A percentile compares a stretch with the other conserved stretches of the same genome.
These are phyloP conservation scores for Eupithecia exiguata DNA, from an alignment of 2,888 invertebrate genomes.

Conservation along the genomic window DNA sequence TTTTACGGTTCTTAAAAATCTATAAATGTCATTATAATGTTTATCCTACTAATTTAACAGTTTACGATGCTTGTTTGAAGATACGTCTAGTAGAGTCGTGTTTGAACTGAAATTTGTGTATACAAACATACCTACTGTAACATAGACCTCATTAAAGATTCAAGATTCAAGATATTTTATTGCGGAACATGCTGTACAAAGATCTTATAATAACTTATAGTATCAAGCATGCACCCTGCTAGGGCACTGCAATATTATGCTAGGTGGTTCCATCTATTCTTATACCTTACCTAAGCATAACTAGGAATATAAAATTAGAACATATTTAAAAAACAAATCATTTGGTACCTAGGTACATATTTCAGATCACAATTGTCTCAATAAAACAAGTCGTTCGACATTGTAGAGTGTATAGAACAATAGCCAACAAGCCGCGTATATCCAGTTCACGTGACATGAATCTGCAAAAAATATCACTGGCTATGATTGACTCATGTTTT, in stretches of 20 bases:
- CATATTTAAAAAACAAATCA: too few relatives aligned
- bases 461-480: constrained; percentile 1
- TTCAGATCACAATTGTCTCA: constrained; percentile 52
- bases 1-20: neutral
- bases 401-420: constrained; percentile 59
- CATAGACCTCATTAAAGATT: constrained; percentile 56
- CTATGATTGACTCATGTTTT: constrained; percentile 8
- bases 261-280: too few relatives aligned
- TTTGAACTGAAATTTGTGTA: neutral
- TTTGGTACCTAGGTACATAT: too few relatives aligned
- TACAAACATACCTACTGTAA: constrained; percentile 11
- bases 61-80: constrained; percentile 34
- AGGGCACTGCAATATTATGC: too few relatives aligned
- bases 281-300: too few relatives aligned
- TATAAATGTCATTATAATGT: constrained; percentile 18
- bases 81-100: constrained; percentile 24
- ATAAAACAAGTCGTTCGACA: constrained; percentile 59
- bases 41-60: constrained; percentile 21
- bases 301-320: too few relatives aligned
- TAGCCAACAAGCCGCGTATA: constrained; percentile 62
- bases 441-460: constrained; percentile 49
- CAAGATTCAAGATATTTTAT: too few relatives aligned
- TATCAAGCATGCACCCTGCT: too few relatives aligned
- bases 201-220: too few relatives aligned
- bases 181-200: too few relatives aligned